phyloP scores from a whole-genome alignment of 1,140 invertebrate genomes.

The Diprion similis region DNA sequence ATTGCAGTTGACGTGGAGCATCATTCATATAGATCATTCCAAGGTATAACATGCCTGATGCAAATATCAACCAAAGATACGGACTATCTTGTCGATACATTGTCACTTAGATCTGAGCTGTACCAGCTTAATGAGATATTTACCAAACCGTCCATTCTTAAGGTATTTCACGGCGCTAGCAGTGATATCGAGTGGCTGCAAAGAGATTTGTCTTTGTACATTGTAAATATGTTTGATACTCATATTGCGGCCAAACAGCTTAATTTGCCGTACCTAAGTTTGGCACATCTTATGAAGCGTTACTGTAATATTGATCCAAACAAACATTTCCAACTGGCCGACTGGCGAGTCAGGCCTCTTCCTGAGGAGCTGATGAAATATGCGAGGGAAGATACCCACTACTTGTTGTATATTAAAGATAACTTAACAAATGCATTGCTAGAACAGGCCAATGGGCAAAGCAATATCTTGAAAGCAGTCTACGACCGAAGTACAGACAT shows the following conservation, averaged over 20 bases:
- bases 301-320: conserved; percentile 84
- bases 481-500: conserved; percentile 76
- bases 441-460: conserved; percentile 70
- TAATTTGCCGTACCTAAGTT: conserved; percentile 74
- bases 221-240: conserved; percentile 98
- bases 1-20: conserved; percentile 91
- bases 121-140: conserved; percentile 90
- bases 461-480: conserved; percentile 75
- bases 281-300: conserved; percentile 79
- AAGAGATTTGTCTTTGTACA: conserved; percentile 91
- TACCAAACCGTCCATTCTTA: conserved; percentile 89
- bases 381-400: conserved; percentile 95
- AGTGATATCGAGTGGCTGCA: conserved; percentile 94
- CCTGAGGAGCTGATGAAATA: conserved; percentile 85
- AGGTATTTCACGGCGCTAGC: conserved; percentile 95
- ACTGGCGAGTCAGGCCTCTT: conserved; percentile 96
- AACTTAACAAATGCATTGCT: conserved; percentile 81
- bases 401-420: conserved; percentile 92
- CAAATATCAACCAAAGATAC: conserved; percentile 89
- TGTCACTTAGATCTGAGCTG: conserved; percentile 83
- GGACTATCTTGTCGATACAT: conserved; percentile 93
- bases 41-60: conserved; percentile 90
- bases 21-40: conserved; percentile 83
- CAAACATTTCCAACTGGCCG: conserved; percentile 93
- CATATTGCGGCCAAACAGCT: conserved; percentile 84